Evolutionary conservation across 2,888 invertebrate species (phyloP), one percentile per base, ranked within the genome.

Genomic region (Aporophyla nigra): DNA sequence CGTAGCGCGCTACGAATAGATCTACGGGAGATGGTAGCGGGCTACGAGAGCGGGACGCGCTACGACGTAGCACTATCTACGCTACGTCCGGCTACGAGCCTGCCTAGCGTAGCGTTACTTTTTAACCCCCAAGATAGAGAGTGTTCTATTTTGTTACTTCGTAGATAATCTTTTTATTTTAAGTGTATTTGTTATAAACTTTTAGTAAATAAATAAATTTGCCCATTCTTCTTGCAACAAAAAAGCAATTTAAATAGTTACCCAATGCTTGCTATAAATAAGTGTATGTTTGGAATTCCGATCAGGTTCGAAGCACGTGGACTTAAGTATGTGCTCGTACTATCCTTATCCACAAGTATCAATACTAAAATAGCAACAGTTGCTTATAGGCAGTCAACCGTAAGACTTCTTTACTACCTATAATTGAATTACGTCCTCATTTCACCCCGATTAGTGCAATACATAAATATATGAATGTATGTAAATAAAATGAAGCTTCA

Each of bases 1-100:
- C 76, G 72, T 85, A 79, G 81, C 83, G 19, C 12, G 85, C 78
- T 86, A 82, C 79, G 76, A 58, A 71, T 58, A 70, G 71, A 53
- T 74, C 83, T 83, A 81, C 80, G 72, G 68, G 78, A 75, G 71
- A 54, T 63, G 62, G 59, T 70, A 67, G 66, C 54, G 74, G 33
- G 77, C 86, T 89, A 91, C 87, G 85, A 80, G 71, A 78, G 74
- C 70, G 81, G 83, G 87, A 85, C 16, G 71, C 40, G 84, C 90
- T 90, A 90, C 91, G 87, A 2, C 90, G 91, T 91, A 91, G 91
- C 85, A 78, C 74, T 84, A 85, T 86, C 90, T 88, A 90, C 87
- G 87, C 78, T 81, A 78, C 85, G 74, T 43, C 43, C 14, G 40
- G 51, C 82, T 84, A 83, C 86, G 76, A 51, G 49, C 49, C 51